A percentile compares a stretch with the other conserved stretches of the same genome.
Evolutionary conservation across 2,888 invertebrate genomes (phyloP).

Genomic region (Strigamia maritima): DNA sequence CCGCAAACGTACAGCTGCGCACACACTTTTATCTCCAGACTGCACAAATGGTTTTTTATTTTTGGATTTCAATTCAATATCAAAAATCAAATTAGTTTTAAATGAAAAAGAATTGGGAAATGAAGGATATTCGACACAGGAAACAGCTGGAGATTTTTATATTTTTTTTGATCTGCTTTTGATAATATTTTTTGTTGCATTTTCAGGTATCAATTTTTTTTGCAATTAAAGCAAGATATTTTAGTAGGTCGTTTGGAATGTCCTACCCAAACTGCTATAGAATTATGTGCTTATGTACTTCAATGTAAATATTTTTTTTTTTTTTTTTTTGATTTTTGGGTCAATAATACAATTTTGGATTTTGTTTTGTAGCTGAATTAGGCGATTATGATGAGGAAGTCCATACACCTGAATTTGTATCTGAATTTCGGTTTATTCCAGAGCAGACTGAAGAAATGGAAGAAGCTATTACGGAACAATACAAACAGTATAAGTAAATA

Average conservation of each 20-base stretch:
- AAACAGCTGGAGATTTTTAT: no score
- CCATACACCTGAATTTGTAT: conserved; percentile 94
- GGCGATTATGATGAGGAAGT: conserved; percentile 91
- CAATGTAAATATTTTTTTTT: conserved; percentile 69
- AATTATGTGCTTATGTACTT: conserved; percentile 84
- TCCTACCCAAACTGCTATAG: conserved; percentile 78
- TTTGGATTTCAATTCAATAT: no score
- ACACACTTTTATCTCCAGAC: background rate
- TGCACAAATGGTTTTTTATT: no score
- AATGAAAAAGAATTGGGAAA: no score
- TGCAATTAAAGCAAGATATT: conserved; percentile 95
- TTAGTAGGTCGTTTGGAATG: conserved; percentile 86
- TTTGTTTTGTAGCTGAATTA: conserved; percentile 70
- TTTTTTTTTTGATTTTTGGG: background rate
- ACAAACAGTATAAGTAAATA: conserved; percentile 68
- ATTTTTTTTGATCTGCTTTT: no score
- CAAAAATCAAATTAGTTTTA: no score
- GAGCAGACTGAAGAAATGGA: conserved; percentile 96
- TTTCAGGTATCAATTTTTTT: conserved; percentile 85
- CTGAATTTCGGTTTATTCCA: conserved; percentile 95
- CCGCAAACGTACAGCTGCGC: no score
- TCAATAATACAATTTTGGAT: background rate
- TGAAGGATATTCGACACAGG: no score
- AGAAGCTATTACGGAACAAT: conserved; percentile 87
- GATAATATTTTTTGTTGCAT: no score